phyloP scores from a whole-genome alignment of 2,113 vertebrate species.

The Actenoides lindsayi region DNA sequence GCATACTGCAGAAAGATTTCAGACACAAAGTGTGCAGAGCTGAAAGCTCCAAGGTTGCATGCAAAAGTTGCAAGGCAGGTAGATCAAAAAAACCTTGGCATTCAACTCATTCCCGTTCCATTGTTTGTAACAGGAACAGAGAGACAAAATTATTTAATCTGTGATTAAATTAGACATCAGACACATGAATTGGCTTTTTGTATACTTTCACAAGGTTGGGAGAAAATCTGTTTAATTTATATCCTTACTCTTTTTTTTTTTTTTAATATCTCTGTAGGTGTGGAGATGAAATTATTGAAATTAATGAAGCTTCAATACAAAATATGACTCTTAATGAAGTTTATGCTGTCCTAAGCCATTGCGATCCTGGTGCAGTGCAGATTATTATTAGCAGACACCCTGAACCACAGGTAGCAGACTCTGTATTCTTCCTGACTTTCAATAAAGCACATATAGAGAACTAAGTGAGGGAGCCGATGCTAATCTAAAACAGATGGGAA shows the following conservation, averaged over 20 bases:
- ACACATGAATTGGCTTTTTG: neutral
- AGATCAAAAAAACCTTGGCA: neutral
- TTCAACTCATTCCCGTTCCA: neutral
- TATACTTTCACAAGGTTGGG: neutral
- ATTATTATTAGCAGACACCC: constrained; percentile 92
- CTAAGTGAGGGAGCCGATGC: neutral
- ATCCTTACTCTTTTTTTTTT: neutral
- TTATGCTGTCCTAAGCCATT: constrained; percentile 87
- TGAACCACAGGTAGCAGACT: constrained; percentile 84
- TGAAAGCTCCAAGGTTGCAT: neutral
- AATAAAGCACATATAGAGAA: neutral
- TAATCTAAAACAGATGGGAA: neutral
- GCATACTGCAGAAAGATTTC: neutral
- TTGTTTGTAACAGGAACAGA: neutral
- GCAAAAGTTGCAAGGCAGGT: neutral
- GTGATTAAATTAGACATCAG: neutral
- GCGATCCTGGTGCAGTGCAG: constrained; percentile 84
- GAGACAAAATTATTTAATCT: neutral
- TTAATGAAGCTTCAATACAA: constrained; percentile 85
- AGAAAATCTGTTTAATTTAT: neutral
- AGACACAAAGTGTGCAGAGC: neutral
- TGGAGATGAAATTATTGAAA: constrained; percentile 93
- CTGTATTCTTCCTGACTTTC: neutral
- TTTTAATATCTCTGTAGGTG: constrained; percentile 71
- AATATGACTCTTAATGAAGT: constrained; percentile 90